phyloP scores from a whole-genome alignment of 2,113 vertebrate genomes.

The Archocentrus centrarchus region DNA sequence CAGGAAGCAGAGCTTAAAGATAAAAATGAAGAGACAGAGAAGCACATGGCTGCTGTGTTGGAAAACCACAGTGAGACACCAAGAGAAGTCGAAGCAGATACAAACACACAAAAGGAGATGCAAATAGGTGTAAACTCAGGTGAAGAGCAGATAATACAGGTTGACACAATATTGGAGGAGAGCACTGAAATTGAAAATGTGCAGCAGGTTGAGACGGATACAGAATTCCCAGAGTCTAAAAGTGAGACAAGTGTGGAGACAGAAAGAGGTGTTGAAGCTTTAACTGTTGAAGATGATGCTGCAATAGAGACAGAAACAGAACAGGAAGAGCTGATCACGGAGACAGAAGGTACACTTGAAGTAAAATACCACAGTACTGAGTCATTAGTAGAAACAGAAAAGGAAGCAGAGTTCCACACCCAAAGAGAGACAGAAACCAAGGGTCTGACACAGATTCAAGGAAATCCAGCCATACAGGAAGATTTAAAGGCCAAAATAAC shows the following conservation, averaged over 20 bases:
- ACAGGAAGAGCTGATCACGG: conserved; percentile 11
- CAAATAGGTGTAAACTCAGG: background rate
- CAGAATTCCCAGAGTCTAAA: conserved; percentile 1
- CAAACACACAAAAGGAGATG: background rate
- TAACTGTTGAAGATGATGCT: background rate
- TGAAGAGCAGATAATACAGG: conserved; percentile 18
- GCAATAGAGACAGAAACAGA: background rate
- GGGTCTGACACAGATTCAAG: background rate
- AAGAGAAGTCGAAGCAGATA: background rate
- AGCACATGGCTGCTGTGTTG: conserved; percentile 4
- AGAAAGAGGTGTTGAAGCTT: background rate
- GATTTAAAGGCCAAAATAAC: background rate
- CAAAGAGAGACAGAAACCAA: conserved; percentile 25
- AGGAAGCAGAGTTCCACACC: conserved; percentile 2
- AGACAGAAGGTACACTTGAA: conserved; percentile 8
- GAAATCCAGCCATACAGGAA: background rate
- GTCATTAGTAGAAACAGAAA: conserved; percentile 30
- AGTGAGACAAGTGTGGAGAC: conserved; percentile 10
- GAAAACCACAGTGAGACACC: background rate
- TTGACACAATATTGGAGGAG: conserved; percentile 8
- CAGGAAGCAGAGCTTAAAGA: conserved; percentile 33
- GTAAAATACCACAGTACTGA: conserved; percentile 28
- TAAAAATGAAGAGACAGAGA: background rate
- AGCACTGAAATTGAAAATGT: conserved; percentile 25
- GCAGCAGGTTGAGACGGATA: conserved; percentile 8